Evolutionary conservation across 1,140 invertebrate species (phyloP), one percentile per base, ranked within the genome.

Genomic region (Drosophila auraria): DNA sequence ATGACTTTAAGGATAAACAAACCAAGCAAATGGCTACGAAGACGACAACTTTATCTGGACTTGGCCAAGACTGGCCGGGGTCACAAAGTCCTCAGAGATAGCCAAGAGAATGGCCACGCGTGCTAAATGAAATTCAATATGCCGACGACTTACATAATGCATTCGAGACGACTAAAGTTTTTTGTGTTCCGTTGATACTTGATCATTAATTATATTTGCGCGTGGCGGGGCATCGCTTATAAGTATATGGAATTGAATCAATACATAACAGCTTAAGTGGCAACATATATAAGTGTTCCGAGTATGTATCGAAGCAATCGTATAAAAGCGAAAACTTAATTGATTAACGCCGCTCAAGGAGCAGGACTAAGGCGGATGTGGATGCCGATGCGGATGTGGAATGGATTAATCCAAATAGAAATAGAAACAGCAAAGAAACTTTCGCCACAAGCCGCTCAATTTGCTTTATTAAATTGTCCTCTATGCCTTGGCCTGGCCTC

Each of bases 201-300:
- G 86, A 90, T 90, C 84, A 89, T 87, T 89, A 87, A 87, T 87
- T 89, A 87, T 89, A 87, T 84, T 75, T 83, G 70, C 70, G 74
- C 78, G 66, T 78, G 78, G 78, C 69, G 68, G 73, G 77, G 78
- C 71, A 60, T 69, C 64, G 61, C 57, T 71, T 40, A 51, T 57
- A 47, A 47, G 51, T 44, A 45, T 57, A 42, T 38, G 57, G 36
- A 75, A 75, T 75, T 42, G 72, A 64, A 75, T 56, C 73, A 65
- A 76, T 76, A 76, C 73, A 76, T 76, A 76, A 50, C 71, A 57
- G 53, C 71, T 75, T 75, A 56, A 75, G 72, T 75, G 70, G 66
- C 66, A 60, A 60, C 66, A 56, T 38, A 64, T 40, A 64, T 50
- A 65, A 38, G 54, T 56, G 12, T 42, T 42, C 40, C 30, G 36